phyloP scores from a whole-genome alignment of 2,888 invertebrate genomes.

The Frankliniella intonsa region DNA sequence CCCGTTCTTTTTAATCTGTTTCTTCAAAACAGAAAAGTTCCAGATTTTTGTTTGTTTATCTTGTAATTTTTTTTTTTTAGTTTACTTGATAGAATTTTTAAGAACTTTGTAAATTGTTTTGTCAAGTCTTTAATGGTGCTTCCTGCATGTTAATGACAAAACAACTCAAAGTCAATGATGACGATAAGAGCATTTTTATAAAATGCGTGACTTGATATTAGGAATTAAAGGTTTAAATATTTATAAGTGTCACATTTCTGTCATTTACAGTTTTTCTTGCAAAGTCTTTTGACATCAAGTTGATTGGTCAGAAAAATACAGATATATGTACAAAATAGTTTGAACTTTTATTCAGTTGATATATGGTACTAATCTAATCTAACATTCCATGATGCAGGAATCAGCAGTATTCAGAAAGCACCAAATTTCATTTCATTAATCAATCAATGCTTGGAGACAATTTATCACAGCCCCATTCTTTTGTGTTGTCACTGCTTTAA shows the following conservation, averaged over 20 bases:
- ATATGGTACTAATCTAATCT: background rate
- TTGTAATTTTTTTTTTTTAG: no score
- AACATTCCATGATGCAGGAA: background rate
- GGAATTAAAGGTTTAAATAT: background rate
- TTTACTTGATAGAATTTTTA: background rate
- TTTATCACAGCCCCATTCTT: background rate
- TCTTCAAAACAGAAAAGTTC: no score
- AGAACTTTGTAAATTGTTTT: background rate
- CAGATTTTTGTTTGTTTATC: no score
- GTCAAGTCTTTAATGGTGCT: background rate
- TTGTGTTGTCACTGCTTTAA: background rate
- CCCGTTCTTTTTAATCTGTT: no score
- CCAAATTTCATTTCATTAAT: background rate
- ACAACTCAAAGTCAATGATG: background rate
- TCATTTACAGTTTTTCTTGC: background rate
- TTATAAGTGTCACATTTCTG: background rate
- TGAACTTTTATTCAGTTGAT: background rate
- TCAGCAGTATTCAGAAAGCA: background rate
- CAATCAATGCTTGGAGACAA: background rate
- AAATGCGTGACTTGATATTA: slow-evolving; percentile 20
- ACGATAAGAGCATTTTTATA: slow-evolving; percentile 9
- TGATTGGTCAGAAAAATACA: background rate
- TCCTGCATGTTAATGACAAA: background rate
- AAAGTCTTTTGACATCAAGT: background rate
- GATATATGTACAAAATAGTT: background rate